These are phyloP conservation scores for Hypomecis atomaria DNA, from an alignment of 2,888 invertebrate species.

Conservation along the genomic window DNA sequence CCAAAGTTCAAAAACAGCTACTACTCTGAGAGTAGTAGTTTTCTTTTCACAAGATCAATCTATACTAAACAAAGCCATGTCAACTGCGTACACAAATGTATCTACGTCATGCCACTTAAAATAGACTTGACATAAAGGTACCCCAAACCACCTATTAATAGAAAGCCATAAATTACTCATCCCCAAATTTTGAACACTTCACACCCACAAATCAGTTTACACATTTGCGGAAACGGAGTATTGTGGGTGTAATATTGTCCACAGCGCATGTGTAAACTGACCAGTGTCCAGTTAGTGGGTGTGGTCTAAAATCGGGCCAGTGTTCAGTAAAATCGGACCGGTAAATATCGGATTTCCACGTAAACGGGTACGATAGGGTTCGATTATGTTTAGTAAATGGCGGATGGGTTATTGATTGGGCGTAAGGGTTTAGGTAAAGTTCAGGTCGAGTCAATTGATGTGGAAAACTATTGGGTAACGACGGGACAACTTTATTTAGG, in stretches of 20 bases:
- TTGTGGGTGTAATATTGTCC: conserved; percentile 66
- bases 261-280: conserved; percentile 77
- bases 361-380: conserved; percentile 63
- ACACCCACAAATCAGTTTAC: conserved; percentile 39
- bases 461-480: conserved; percentile 39
- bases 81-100: neutral
- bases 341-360: conserved; percentile 54
- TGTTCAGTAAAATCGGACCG: conserved; percentile 35
- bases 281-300: conserved; percentile 80
- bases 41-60: neutral
- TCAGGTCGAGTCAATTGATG: conserved; percentile 35
- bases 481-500: conserved; percentile 16
- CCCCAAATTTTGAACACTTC: conserved; percentile 16
- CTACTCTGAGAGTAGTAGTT: neutral
- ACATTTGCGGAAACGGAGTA: conserved; percentile 45
- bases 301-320: conserved; percentile 62
- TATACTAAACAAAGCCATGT: neutral
- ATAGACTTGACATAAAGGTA: conserved; percentile 4
- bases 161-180: conserved; percentile 25
- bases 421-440: conserved; percentile 42
- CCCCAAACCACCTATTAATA: conserved; percentile 22
- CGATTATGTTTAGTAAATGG: conserved; percentile 57
- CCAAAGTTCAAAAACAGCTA: no score
- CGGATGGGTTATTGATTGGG: conserved; percentile 41
- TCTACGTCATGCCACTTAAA: conserved; percentile 5